Percentiles rank a stretch among this genome's conserved stretches.
These are phyloP conservation scores for Eidolon helvum DNA, from an alignment of 2,113 vertebrate genomes.

Conservation along the genomic window DNA sequence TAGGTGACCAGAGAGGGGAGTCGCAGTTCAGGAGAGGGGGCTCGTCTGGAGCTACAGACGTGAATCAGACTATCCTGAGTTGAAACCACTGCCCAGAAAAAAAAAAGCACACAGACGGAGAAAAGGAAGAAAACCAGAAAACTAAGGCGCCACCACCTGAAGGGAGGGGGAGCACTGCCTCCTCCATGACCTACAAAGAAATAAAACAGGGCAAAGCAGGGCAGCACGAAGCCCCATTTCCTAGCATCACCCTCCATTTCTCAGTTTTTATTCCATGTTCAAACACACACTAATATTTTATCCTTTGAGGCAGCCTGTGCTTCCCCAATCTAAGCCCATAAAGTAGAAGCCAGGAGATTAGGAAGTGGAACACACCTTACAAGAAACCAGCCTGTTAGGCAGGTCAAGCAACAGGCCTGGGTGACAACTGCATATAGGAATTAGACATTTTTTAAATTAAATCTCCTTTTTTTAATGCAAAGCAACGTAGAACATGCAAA, in stretches of 20 bases:
- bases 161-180: neutral
- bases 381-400: neutral
- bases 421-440: neutral
- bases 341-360: neutral
- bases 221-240: neutral
- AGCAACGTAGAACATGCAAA: neutral
- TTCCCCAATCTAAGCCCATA: neutral
- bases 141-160: accelerated
- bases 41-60: neutral
- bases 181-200: neutral
- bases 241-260: neutral
- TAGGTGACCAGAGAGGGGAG: neutral
- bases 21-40: neutral
- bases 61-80: neutral
- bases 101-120: neutral
- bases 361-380: neutral
- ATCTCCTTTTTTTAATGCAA: neutral
- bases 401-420: neutral
- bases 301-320: neutral
- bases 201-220: neutral
- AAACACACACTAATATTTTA: neutral
- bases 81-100: neutral
- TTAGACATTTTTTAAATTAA: neutral
- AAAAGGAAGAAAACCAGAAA: neutral
- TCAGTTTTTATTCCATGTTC: neutral